phyloP scores from a whole-genome alignment of 2,888 invertebrate genomes.

The Steromphala cineraria region DNA sequence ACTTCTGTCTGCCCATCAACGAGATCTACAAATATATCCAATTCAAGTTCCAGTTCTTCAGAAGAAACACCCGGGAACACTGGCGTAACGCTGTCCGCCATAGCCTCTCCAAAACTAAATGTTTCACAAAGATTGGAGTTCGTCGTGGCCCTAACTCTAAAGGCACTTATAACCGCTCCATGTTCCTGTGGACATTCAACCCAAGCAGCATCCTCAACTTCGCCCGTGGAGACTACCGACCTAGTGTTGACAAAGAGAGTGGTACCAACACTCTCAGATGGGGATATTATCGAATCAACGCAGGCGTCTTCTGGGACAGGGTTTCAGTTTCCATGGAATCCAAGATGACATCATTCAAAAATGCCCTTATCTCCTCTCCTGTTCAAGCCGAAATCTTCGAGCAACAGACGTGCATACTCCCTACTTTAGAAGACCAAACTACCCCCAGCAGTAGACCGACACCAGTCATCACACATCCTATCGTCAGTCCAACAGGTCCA shows the following conservation, averaged over 20 bases:
- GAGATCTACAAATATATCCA: constrained; percentile 58
- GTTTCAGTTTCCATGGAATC: constrained; percentile 49
- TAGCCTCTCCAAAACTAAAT: constrained; percentile 60
- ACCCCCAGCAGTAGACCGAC: background rate
- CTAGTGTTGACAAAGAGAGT: constrained; percentile 43
- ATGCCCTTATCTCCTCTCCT: constrained; percentile 27
- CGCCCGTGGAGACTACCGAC: constrained; percentile 40
- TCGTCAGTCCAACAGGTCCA: too few species aligned
- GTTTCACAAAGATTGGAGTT: constrained; percentile 57
- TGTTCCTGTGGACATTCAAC: constrained; percentile 57
- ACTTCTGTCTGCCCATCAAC: constrained; percentile 57
- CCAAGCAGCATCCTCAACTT: constrained; percentile 58
- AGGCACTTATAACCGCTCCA: constrained; percentile 49
- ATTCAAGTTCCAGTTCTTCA: constrained; percentile 51
- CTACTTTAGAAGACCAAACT: too few species aligned
- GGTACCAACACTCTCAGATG: constrained; percentile 54
- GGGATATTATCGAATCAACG: constrained; percentile 51
- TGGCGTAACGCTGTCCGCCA: constrained; percentile 64
- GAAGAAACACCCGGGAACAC: constrained; percentile 48
- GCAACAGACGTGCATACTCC: constrained; percentile 39
- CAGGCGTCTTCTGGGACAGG: constrained; percentile 55
- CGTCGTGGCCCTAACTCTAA: constrained; percentile 30
- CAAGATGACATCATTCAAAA: constrained; percentile 46
- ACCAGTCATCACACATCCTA: too few species aligned
- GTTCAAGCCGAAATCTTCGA: constrained; percentile 47